phyloP scores from a whole-genome alignment of 1,140 invertebrate species.

The Saccostrea cuccullata region DNA sequence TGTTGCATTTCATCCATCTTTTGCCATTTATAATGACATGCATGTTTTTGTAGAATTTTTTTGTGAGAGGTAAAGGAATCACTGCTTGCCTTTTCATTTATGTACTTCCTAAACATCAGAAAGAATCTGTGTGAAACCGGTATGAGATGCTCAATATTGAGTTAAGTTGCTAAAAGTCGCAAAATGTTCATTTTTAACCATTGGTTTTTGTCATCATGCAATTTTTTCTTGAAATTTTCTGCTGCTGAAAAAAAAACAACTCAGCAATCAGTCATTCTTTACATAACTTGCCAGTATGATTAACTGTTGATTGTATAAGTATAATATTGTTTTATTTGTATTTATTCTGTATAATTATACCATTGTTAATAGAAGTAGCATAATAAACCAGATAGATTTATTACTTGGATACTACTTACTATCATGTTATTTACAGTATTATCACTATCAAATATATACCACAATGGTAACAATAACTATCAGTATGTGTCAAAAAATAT shows the following conservation, averaged over 20 bases:
- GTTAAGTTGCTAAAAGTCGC: neutral
- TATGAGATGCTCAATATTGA: neutral
- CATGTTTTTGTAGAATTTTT: neutral
- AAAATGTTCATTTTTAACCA: neutral
- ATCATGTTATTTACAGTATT: neutral
- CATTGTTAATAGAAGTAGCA: neutral
- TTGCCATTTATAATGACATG: neutral
- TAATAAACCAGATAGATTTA: conserved; percentile 29
- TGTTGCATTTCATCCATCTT: neutral
- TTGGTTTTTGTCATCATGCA: neutral
- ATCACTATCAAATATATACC: neutral
- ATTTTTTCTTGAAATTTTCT: neutral
- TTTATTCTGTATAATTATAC: neutral
- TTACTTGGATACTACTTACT: neutral
- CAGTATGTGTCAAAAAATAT: neutral
- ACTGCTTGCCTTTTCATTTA: neutral
- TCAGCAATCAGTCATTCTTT: neutral
- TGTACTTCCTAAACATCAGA: neutral
- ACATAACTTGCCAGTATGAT: conserved; percentile 15
- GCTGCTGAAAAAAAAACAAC: neutral
- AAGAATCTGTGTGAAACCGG: neutral
- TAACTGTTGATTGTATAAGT: neutral
- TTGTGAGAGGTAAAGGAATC: neutral
- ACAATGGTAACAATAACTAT: neutral
- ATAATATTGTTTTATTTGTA: neutral